Evolutionary conservation across 2,113 vertebrate genomes (phyloP).

Genomic region (Brachyistius frenatus): DNA sequence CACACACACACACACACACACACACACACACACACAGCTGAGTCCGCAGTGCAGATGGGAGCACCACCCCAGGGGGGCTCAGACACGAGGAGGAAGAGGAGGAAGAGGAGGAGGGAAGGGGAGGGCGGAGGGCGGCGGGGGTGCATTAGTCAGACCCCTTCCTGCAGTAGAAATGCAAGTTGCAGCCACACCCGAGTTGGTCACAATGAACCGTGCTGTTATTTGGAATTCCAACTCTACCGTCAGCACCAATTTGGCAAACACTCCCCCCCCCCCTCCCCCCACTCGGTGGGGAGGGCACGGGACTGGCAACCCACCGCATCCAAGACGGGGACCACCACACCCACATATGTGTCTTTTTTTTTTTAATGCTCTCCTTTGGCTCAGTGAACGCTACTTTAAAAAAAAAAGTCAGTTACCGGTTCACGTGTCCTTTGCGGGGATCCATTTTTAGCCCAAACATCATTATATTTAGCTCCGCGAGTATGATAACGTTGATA

Average conservation of each 20-base stretch:
- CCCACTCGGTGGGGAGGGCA: slow-evolving; percentile 35
- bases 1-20: neutral
- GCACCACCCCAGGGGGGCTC: slow-evolving; percentile 3
- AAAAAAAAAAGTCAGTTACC: neutral
- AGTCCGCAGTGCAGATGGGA: slow-evolving; percentile 55
- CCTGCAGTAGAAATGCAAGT: too few relatives aligned
- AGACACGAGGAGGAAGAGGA: too few relatives aligned
- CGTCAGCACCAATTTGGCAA: slow-evolving; percentile 62
- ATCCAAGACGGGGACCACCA: slow-evolving; percentile 39
- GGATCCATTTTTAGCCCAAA: slow-evolving; percentile 10
- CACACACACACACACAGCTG: slow-evolving; percentile 13
- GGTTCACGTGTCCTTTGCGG: neutral
- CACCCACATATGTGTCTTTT: slow-evolving; percentile 27
- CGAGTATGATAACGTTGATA: neutral
- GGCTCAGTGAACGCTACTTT: neutral
- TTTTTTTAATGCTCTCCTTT: slow-evolving; percentile 6
- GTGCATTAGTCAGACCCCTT: slow-evolving; percentile 26
- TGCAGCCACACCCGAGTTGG: slow-evolving; percentile 35
- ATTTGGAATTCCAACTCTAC: slow-evolving; percentile 60
- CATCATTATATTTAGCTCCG: too few relatives aligned
- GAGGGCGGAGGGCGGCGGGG: too few relatives aligned
- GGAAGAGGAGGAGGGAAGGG: too few relatives aligned
- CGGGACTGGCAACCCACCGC: slow-evolving; percentile 29
- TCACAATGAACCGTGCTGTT: slow-evolving; percentile 40
- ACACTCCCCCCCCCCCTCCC: too few relatives aligned